phyloP scores from a whole-genome alignment of 1,140 invertebrate genomes.

The Monochamus saltuarius region DNA sequence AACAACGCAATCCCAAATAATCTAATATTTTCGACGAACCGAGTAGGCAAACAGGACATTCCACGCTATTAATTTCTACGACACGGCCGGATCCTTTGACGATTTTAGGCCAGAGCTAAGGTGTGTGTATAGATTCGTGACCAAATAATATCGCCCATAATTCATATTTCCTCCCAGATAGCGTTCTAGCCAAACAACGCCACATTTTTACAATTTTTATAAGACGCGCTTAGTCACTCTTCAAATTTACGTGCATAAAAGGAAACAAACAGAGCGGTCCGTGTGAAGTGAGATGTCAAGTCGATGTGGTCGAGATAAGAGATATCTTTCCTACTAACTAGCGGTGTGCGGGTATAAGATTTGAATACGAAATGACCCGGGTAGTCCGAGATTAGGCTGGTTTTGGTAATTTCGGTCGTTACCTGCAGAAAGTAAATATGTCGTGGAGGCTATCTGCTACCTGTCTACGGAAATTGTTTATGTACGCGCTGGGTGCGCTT shows the following conservation, averaged over 20 bases:
- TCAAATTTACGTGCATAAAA: constrained; percentile 13
- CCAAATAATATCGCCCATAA: constrained; percentile 1
- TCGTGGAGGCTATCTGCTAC: constrained; percentile 1
- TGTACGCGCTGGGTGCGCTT: background rate
- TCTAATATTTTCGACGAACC: no score
- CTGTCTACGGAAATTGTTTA: constrained; percentile 1
- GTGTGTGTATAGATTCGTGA: background rate
- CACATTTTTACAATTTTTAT: constrained; percentile 14
- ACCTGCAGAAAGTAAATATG: constrained; percentile 1
- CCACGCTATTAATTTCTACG: no score
- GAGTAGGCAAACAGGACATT: no score
- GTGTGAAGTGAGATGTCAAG: constrained; percentile 29
- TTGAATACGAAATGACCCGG: constrained; percentile 28
- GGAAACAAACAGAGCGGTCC: constrained; percentile 17
- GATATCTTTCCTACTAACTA: constrained; percentile 31
- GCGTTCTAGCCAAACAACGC: constrained; percentile 10
- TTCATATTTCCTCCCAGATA: constrained; percentile 12
- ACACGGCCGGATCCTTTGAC: no score
- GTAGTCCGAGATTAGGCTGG: background rate
- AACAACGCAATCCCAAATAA: no score
- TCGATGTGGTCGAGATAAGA: constrained; percentile 27
- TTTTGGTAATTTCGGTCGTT: background rate
- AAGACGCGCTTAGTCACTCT: constrained; percentile 3
- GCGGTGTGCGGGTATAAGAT: constrained; percentile 14
- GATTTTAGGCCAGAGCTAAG: background rate